Evolutionary conservation across 1,140 invertebrate species (phyloP), one percentile per base, ranked within the genome.

Genomic region (Scaptomyza pallida): DNA sequence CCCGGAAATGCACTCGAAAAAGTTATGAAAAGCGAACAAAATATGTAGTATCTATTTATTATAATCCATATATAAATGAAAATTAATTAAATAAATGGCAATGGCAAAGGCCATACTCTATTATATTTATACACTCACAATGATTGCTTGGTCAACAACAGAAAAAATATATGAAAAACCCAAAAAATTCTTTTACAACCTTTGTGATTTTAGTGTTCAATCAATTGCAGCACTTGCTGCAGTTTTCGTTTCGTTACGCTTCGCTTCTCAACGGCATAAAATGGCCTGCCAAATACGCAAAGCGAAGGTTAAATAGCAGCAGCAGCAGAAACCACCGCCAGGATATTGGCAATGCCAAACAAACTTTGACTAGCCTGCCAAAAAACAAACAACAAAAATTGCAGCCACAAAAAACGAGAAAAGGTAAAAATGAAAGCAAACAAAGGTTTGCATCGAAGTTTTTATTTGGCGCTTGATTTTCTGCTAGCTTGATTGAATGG

Each of bases 271-370:
- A 52, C 60, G 52, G 30, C 35, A 9, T 19, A 26, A 60, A 45
- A 15, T 45, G 48, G 40, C 55, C 33, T 61, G 63, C 47, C 62
- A 65, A 65, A 65, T 70, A 64, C 33, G 47, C 54, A 62, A 63
- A 68, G 62, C 59, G 65, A 81, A 83, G 71, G 70, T 78, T 71
- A 68, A 78, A 78, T 43, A 65, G 63, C 54, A 59, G 60, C 62
- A 26, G 55, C 21, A 47, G 15, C 78, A 60, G 5, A 26, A 26
- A 52, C 75, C 60, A 56, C 76, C 52, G 61, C 30, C 81, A 74
- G 81, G 73, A 86, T 81, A 85, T 86, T 86, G 81, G 35, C 77
- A 57, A 67, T 81, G 81, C 81, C 81, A 85, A 85, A 86, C 62
- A 86, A 85, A 60, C 75, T 85, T 85, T 80, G 80, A 75, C 80